Evolutionary conservation across 2,888 invertebrate species (phyloP).

Genomic region (Chesias legatella): DNA sequence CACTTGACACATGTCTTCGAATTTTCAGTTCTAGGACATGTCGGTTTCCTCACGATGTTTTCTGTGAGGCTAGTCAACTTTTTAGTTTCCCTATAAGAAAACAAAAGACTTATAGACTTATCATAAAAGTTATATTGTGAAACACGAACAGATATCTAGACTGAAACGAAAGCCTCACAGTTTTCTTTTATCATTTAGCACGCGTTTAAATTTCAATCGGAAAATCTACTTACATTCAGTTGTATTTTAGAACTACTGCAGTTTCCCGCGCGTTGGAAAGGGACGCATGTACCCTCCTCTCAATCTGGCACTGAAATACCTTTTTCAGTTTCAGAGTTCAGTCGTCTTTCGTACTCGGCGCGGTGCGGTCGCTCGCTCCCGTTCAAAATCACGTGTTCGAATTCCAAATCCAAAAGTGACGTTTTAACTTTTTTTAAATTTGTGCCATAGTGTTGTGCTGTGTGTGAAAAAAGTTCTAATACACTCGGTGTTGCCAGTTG

Average conservation of each 20-base stretch:
- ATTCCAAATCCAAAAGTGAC: constrained; percentile 27
- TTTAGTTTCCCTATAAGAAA: no score
- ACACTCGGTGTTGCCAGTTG: constrained; percentile 39
- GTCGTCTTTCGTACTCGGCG: constrained; percentile 19
- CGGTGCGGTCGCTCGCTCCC: constrained; percentile 7
- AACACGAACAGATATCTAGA: no score
- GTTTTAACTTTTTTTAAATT: constrained; percentile 29
- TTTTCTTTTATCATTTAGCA: constrained; percentile 7
- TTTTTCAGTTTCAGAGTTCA: constrained; percentile 22
- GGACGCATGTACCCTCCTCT: constrained; percentile 13
- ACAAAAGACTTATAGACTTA: no score
- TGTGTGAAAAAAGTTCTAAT: constrained; percentile 15
- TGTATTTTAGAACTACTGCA: constrained; percentile 13
- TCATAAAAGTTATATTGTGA: no score
- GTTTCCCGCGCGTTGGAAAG: constrained; percentile 17
- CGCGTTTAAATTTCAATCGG: constrained; percentile 21
- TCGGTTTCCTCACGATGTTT: no score
- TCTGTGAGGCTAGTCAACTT: no score
- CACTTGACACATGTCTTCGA: no score
- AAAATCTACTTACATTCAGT: constrained; percentile 10
- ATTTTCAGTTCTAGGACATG: no score
- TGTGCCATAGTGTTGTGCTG: constrained; percentile 12
- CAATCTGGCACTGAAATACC: constrained; percentile 20
- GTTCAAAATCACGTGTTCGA: constrained; percentile 16
- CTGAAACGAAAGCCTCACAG: no score